These are phyloP conservation scores for Diploscapter pachys DNA, from an alignment of 1,140 invertebrate genomes.

Conservation along the genomic window DNA sequence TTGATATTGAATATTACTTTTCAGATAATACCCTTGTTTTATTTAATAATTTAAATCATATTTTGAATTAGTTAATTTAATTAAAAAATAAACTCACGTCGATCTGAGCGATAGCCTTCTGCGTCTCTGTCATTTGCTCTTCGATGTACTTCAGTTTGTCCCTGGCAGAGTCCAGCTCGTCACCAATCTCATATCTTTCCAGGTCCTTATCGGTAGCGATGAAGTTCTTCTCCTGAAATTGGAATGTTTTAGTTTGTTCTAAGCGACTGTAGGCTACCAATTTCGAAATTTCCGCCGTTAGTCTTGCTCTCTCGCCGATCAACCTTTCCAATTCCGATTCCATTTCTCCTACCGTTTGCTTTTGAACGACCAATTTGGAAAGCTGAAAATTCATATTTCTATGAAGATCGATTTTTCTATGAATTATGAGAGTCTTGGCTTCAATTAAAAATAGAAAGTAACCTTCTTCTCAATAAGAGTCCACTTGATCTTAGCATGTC, in stretches of 20 bases:
- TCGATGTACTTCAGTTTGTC: slow-evolving; percentile 39
- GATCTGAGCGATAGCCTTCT: slow-evolving; percentile 24
- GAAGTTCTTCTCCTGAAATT: slow-evolving; percentile 33
- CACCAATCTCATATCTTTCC: slow-evolving; percentile 28
- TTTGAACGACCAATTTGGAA: slow-evolving; percentile 12
- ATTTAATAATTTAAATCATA: too few species aligned
- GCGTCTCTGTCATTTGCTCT: slow-evolving; percentile 28
- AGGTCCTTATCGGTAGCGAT: slow-evolving; percentile 8
- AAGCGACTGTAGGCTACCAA: slow-evolving; percentile 18
- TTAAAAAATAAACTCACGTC: slow-evolving; percentile 10
- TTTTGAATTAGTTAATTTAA: too few species aligned
- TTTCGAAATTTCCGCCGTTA: slow-evolving; percentile 35
- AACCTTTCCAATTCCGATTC: slow-evolving; percentile 37
- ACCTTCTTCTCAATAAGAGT: slow-evolving; percentile 39
- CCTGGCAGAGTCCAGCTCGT: slow-evolving; percentile 29
- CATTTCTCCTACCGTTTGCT: slow-evolving; percentile 31
- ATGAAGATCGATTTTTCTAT: too few species aligned
- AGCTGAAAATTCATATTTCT: slow-evolving; percentile 16
- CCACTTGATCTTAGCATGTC: slow-evolving; percentile 36
- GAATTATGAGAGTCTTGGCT: not conserved
- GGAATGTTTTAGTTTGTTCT: not conserved
- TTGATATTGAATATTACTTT: too few species aligned
- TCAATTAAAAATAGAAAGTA: not conserved
- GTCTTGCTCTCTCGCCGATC: slow-evolving; percentile 28
- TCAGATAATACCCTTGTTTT: too few species aligned